A percentile compares a stretch with the other conserved stretches of the same genome.
These are phyloP conservation scores for Pygathrix nemaeus DNA, from an alignment of 2,113 vertebrate genomes.

Conservation along the genomic window DNA sequence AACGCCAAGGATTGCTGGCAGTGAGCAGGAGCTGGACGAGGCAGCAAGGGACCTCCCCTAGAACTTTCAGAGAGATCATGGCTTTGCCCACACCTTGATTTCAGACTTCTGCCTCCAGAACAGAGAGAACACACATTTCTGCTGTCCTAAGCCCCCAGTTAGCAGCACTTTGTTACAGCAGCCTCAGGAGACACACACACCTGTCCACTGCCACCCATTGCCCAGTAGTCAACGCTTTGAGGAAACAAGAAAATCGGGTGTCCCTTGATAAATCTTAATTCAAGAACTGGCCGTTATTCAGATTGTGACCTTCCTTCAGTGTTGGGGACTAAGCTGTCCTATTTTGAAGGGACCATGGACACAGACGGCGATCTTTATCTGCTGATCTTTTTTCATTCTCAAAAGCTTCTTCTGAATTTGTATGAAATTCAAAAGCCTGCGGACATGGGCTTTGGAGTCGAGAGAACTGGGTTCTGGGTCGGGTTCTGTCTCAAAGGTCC, in stretches of 20 bases:
- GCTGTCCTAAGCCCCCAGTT: neutral
- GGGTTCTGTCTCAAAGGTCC: neutral
- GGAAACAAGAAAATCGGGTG: neutral
- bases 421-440: neutral
- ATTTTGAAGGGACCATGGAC: neutral
- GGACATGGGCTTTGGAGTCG: neutral
- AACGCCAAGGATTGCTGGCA: accelerated
- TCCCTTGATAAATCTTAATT: neutral
- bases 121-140: neutral
- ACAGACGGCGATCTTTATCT: neutral
- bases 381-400: neutral
- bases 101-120: neutral
- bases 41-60: neutral
- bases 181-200: neutral
- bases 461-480: neutral
- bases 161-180: neutral
- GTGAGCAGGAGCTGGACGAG: accelerated
- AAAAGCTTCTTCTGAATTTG: neutral
- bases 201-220: accelerated
- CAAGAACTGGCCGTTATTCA: neutral
- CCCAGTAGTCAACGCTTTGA: neutral
- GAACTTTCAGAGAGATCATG: neutral
- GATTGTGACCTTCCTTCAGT: neutral
- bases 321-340: neutral
- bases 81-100: neutral